Evolutionary conservation across 2,797 vertebrate genomes (phyloP).

Genomic region (Lutjanus argentimaculatus): DNA sequence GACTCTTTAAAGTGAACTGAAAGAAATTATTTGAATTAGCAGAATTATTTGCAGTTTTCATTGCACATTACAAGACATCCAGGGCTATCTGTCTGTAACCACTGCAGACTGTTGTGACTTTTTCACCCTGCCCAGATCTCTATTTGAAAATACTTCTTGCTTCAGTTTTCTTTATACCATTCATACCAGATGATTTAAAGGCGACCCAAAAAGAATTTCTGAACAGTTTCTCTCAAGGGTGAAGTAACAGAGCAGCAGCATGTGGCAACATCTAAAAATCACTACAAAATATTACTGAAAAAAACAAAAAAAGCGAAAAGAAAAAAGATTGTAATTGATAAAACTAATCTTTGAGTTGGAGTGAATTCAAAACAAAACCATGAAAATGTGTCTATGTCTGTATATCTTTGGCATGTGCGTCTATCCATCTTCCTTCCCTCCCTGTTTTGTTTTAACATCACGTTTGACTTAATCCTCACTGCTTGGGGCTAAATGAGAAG

Average conservation of each 20-base stretch:
- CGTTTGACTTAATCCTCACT: conserved; percentile 57
- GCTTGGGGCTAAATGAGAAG: conserved; percentile 37
- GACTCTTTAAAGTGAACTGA: background rate
- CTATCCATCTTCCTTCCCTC: background rate
- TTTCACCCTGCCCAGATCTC: background rate
- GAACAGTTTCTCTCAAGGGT: background rate
- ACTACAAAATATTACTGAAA: background rate
- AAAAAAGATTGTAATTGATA: background rate
- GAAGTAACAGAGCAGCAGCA: background rate
- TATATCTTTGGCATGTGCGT: background rate
- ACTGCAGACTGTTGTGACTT: background rate
- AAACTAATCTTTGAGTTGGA: conserved; percentile 29
- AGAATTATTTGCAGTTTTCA: background rate
- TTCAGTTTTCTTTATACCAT: background rate
- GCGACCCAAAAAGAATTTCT: background rate
- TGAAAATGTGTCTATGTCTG: background rate
- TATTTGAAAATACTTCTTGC: background rate
- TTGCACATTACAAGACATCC: background rate
- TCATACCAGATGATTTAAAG: background rate
- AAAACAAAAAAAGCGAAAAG: background rate
- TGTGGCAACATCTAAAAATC: background rate
- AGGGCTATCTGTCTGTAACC: background rate
- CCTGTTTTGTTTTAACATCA: conserved; percentile 35
- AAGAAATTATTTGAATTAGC: background rate
- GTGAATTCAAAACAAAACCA: conserved; percentile 16